Evolutionary conservation across 2,113 vertebrate genomes (phyloP).

Genomic region (Ammospiza nelsoni): DNA sequence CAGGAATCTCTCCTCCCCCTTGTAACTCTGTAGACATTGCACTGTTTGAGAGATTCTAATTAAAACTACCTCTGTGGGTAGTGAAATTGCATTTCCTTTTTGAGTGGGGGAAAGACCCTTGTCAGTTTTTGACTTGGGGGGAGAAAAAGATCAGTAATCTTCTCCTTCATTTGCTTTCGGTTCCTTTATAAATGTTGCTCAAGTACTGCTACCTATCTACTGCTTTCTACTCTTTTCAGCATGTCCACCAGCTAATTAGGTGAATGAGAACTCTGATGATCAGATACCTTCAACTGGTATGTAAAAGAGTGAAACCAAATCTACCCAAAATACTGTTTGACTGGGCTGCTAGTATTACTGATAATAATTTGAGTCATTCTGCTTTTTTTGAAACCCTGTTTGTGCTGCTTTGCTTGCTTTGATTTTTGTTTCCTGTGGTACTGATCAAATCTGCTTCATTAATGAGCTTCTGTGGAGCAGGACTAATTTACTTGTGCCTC

Average conservation of each 20-base stretch:
- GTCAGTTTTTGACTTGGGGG: background rate
- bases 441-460: background rate
- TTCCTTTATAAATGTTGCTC: conserved; percentile 72
- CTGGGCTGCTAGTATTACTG: conserved; percentile 12
- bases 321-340: conserved; percentile 56
- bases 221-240: conserved; percentile 83
- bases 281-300: conserved; percentile 80
- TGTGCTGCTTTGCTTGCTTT: conserved; percentile 55
- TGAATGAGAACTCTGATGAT: conserved; percentile 77
- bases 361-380: background rate
- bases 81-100: conserved; percentile 21
- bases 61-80: background rate
- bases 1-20: background rate
- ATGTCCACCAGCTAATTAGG: conserved; percentile 80
- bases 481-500: conserved; percentile 1
- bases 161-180: conserved; percentile 63
- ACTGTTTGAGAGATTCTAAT: conserved; percentile 1
- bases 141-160: background rate
- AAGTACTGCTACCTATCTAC: conserved; percentile 78
- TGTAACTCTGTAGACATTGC: background rate
- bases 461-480: background rate
- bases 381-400: conserved; percentile 23
- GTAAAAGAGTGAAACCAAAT: conserved; percentile 76
- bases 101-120: conserved; percentile 11
- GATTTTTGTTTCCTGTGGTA: background rate